These are phyloP conservation scores for Neostethus bicornis DNA, from an alignment of 2,797 vertebrate genomes.

Conservation along the genomic window DNA sequence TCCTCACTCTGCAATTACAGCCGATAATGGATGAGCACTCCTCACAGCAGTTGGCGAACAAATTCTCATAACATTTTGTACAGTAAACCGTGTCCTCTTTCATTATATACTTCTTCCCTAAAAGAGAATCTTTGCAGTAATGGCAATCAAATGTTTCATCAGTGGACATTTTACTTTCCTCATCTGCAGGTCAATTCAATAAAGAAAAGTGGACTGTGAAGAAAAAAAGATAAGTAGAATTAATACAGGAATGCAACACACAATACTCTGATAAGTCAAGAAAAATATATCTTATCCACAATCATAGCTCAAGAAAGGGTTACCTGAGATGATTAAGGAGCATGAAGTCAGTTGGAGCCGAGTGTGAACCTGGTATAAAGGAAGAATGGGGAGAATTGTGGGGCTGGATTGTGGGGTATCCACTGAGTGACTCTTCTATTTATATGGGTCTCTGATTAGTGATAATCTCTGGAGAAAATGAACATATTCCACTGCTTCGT, in stretches of 20 bases:
- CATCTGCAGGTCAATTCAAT: slow-evolving; percentile 58
- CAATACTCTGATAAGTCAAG: slow-evolving; percentile 33
- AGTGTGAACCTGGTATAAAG: slow-evolving; percentile 36
- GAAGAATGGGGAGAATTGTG: slow-evolving; percentile 61
- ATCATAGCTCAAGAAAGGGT: slow-evolving; percentile 22
- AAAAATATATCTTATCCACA: slow-evolving; percentile 27
- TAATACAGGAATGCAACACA: slow-evolving; percentile 10
- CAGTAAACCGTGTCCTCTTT: slow-evolving; percentile 91
- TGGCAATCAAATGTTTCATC: slow-evolving; percentile 84
- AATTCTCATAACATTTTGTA: slow-evolving; percentile 88
- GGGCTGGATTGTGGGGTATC: slow-evolving; percentile 77
- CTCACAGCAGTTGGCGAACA: slow-evolving; percentile 91
- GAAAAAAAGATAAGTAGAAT: slow-evolving; percentile 22
- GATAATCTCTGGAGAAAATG: slow-evolving; percentile 76
- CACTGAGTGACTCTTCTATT: slow-evolving; percentile 79
- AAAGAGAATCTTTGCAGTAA: slow-evolving; percentile 90
- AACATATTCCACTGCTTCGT: slow-evolving; percentile 64
- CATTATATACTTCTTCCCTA: slow-evolving; percentile 90
- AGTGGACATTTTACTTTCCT: slow-evolving; percentile 78
- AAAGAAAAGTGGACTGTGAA: neutral
- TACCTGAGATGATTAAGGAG: slow-evolving; percentile 55
- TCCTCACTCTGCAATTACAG: slow-evolving; percentile 88
- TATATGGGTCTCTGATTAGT: slow-evolving; percentile 83
- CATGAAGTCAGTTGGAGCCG: slow-evolving; percentile 44
- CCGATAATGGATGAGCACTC: slow-evolving; percentile 88